Evolutionary conservation across 2,888 invertebrate species (phyloP), one percentile per base, ranked within the genome.

Genomic region (Kryphioiulus occultus): DNA sequence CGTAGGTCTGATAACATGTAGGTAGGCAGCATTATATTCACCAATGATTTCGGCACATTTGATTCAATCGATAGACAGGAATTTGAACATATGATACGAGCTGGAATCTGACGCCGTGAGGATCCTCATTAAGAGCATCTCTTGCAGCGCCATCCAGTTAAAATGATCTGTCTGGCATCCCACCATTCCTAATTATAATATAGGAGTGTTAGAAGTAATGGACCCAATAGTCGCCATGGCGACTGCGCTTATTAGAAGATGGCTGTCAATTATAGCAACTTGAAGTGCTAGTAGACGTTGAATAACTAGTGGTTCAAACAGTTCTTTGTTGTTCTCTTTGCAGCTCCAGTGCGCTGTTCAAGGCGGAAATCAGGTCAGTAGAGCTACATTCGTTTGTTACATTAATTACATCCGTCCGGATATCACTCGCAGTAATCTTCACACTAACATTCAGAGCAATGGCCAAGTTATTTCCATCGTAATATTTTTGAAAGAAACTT

Each of bases 321-420:
- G 19, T 68, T 19, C 68, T 2, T 12, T 15, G 4, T 87, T 44
- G 26, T 86, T 42, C 86, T 47, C 86, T 35, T 86, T 86, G 12
- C 42, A 87, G 87, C 87, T 87, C 87, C 87, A 17, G 87, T 85
- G 19, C 85, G 83, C 15, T 87, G 87, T 39, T 86, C 42, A 22
- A 85, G 87, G 42, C n/a, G 87, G 82, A 87, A 87, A 87, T 87
- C 87, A 22, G 87, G 87, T 87, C 42, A 30, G 83, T 85, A 35
- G 35, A 35, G 2, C 35, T 7, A 35, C 35, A 4, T 7, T 35
- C 7, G 35, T 35, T 35, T 35, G 35, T 35, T 35, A 7, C 35
- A 7, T 35, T 35, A 35, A 35, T 7, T 35, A 35, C 35, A 4
- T 35, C 35, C 35, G 35, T 35, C 35, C 35, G 35, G 35, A 35